These are phyloP conservation scores for Dryobota labecula DNA, from an alignment of 2,888 invertebrate genomes.

Conservation along the genomic window DNA sequence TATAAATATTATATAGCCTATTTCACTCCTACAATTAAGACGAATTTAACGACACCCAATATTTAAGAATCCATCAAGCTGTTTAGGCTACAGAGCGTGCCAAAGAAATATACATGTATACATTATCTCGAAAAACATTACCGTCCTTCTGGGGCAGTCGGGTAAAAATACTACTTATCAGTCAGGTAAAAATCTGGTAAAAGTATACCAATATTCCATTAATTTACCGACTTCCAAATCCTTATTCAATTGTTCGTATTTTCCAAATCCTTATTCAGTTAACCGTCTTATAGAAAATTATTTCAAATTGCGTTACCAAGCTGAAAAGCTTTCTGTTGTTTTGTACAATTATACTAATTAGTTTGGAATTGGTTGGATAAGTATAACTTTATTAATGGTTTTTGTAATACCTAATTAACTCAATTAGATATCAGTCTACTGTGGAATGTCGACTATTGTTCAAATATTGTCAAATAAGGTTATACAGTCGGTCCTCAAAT, in stretches of 20 bases:
- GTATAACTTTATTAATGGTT: slow-evolving; percentile 1
- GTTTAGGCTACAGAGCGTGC: too few species aligned
- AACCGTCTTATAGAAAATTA: slow-evolving; percentile 25
- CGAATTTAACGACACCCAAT: too few species aligned
- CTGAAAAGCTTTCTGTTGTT: neutral
- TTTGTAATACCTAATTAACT: slow-evolving; percentile 5
- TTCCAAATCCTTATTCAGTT: too few species aligned
- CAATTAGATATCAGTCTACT: slow-evolving; percentile 2
- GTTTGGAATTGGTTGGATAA: slow-evolving; percentile 8
- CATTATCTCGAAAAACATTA: too few species aligned
- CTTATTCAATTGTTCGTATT: slow-evolving; percentile 5
- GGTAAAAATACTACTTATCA: too few species aligned
- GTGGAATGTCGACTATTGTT: neutral
- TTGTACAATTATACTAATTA: slow-evolving; percentile 22
- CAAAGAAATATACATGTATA: too few species aligned
- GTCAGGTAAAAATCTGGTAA: neutral
- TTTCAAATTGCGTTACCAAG: slow-evolving; percentile 16
- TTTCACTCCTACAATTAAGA: too few species aligned
- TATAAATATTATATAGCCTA: too few species aligned
- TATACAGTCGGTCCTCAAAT: too few species aligned
- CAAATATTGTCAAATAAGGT: slow-evolving; percentile 19
- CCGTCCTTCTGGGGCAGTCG: too few species aligned
- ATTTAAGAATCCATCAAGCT: too few species aligned
- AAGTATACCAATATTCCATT: neutral
- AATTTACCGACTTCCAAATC: slow-evolving; percentile 1